These are phyloP conservation scores for Craterocephalus amniculus DNA, from an alignment of 2,797 vertebrate genomes.

Conservation along the genomic window DNA sequence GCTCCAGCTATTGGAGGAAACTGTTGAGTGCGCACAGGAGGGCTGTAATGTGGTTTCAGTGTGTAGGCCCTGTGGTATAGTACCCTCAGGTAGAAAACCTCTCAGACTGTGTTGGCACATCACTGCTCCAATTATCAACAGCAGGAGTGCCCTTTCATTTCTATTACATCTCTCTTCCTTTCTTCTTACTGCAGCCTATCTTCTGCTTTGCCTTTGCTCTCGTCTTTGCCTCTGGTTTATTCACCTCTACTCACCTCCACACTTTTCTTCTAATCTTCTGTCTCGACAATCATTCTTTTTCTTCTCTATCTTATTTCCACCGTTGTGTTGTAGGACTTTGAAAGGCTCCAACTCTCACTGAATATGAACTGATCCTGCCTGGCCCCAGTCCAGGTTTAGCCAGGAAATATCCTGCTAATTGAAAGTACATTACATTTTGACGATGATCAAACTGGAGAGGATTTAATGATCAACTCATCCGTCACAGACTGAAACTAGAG, in stretches of 20 bases:
- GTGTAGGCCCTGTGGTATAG: slow-evolving; percentile 57
- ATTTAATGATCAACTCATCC: slow-evolving; percentile 52
- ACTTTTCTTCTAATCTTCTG: slow-evolving; percentile 56
- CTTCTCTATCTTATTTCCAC: slow-evolving; percentile 15
- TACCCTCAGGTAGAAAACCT: slow-evolving; percentile 72
- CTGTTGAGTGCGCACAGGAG: slow-evolving; percentile 47
- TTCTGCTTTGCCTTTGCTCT: slow-evolving; percentile 45
- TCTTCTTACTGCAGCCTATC: slow-evolving; percentile 45
- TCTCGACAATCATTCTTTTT: slow-evolving; percentile 43
- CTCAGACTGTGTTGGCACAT: slow-evolving; percentile 69
- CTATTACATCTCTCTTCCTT: slow-evolving; percentile 61
- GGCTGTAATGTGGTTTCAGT: slow-evolving; percentile 70
- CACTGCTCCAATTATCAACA: slow-evolving; percentile 76
- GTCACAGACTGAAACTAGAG: slow-evolving; percentile 20
- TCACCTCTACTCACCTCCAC: slow-evolving; percentile 53
- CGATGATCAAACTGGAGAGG: slow-evolving; percentile 46
- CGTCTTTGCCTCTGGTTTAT: slow-evolving; percentile 42
- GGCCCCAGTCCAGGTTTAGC: slow-evolving; percentile 22
- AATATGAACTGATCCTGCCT: slow-evolving; percentile 36
- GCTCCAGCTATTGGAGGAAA: slow-evolving; percentile 45
- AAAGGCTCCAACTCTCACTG: slow-evolving; percentile 30
- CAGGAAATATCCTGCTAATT: slow-evolving; percentile 37
- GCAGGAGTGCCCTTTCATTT: slow-evolving; percentile 74
- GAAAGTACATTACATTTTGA: slow-evolving; percentile 37
- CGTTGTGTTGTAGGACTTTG: slow-evolving; percentile 9